phyloP scores from a whole-genome alignment of 1,140 invertebrate genomes.

The Heliconius nattereri region DNA sequence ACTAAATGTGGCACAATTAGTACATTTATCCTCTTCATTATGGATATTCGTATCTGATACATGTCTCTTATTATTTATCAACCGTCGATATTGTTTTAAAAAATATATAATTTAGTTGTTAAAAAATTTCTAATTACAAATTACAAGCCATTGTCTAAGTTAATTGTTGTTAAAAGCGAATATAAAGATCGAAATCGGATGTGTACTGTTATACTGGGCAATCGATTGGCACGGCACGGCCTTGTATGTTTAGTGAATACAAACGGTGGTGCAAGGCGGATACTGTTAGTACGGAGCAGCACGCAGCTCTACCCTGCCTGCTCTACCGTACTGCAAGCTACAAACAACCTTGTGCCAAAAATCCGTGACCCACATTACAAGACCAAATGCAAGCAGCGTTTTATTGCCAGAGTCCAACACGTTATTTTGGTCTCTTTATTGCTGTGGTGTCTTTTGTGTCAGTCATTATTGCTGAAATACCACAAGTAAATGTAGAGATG shows the following conservation, averaged over 20 bases:
- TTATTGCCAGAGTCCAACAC: constrained; percentile 62
- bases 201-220: constrained; percentile 60
- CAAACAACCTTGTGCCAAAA: constrained; percentile 77
- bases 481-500: not conserved
- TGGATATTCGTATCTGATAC: not conserved
- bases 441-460: constrained; percentile 18
- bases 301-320: constrained; percentile 49
- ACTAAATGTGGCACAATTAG: not conserved
- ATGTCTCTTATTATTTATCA: no score
- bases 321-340: constrained; percentile 52
- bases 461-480: constrained; percentile 21
- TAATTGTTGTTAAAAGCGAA: constrained; percentile 6
- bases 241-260: constrained; percentile 71
- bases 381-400: constrained; percentile 70
- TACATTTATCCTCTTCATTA: not conserved
- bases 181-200: constrained; percentile 58
- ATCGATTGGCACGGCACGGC: constrained; percentile 64
- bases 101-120: no score
- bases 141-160: not conserved
- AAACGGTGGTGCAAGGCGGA: constrained; percentile 67
- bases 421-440: constrained; percentile 25
- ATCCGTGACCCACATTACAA: constrained; percentile 74
- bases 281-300: constrained; percentile 49
- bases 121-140: constrained; percentile 3
- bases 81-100: not conserved